Conservation (phyloP, 2,888 invertebrate species). For the Scelioninae gen. 1 region DNA sequence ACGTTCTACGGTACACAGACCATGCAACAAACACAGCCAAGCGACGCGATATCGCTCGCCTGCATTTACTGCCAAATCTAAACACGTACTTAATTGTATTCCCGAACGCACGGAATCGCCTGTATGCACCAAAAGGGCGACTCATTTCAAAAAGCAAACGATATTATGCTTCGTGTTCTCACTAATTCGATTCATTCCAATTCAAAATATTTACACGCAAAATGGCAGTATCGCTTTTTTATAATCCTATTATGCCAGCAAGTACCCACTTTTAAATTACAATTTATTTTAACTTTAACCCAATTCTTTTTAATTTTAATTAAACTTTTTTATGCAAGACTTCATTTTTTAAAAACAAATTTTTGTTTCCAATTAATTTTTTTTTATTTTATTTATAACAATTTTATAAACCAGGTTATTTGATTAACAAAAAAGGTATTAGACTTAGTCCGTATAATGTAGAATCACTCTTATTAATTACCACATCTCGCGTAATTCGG, state of each 20-base stretch:
- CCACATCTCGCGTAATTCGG: no score
- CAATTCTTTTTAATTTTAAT: background rate
- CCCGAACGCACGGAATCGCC: slow-evolving; percentile 32
- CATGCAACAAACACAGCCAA: slow-evolving; percentile 36
- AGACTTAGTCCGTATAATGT: no score
- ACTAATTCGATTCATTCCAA: slow-evolving; percentile 60
- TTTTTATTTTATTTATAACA: slow-evolving; percentile 1
- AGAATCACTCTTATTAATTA: no score
- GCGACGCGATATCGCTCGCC: slow-evolving; percentile 17
- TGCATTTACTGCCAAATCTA: slow-evolving; percentile 63
- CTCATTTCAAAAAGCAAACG: slow-evolving; percentile 17
- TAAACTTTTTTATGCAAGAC: background rate
- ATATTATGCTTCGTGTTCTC: slow-evolving; percentile 60
- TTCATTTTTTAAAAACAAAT: no score
- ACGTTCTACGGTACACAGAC: slow-evolving; percentile 51
- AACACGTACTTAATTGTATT: slow-evolving; percentile 68
- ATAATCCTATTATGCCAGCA: slow-evolving; percentile 50
- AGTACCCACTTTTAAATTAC: slow-evolving; percentile 36
- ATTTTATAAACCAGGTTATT: no score
- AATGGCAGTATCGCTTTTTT: slow-evolving; percentile 60
- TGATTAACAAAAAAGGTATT: no score
- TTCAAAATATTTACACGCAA: slow-evolving; percentile 52
- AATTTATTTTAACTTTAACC: background rate
- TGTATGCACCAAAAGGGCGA: slow-evolving; percentile 17
- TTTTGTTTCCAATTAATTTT: background rate